phyloP scores from a whole-genome alignment of 2,888 invertebrate species.

The Molorchus minor region DNA sequence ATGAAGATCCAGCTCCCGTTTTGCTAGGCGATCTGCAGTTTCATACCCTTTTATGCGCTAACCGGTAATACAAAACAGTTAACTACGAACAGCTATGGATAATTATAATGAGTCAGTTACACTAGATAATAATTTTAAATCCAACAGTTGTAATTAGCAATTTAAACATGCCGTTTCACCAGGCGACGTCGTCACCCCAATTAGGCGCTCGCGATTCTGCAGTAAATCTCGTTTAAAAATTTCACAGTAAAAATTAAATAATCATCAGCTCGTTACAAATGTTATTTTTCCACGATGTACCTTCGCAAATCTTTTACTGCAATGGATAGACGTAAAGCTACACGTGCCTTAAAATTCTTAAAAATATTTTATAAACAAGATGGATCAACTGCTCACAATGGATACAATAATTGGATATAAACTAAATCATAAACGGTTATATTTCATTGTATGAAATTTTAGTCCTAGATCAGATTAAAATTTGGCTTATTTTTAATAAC shows the following conservation, averaged over 20 bases:
- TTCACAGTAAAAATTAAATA: conserved; percentile 10
- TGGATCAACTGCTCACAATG: no score
- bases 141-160: background rate
- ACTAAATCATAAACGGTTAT: no score
- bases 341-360: no score
- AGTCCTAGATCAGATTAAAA: no score
- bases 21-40: no score
- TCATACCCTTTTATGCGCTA: background rate
- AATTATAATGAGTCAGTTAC: background rate
- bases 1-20: no score
- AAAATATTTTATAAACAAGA: no score
- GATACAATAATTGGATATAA: no score
- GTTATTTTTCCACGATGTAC: background rate
- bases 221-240: background rate
- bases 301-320: no score
- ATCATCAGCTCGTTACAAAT: background rate
- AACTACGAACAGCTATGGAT: background rate
- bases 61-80: background rate
- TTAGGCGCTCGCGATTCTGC: background rate
- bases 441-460: no score
- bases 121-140: background rate
- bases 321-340: no score
- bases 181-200: conserved; percentile 8
- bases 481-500: no score
- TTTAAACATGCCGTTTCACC: background rate